Evolutionary conservation across 92 coral and sea anemone genomes (phyloP), one percentile per base, ranked within the genome.

Genomic region (Isaurus tuberculatus): DNA sequence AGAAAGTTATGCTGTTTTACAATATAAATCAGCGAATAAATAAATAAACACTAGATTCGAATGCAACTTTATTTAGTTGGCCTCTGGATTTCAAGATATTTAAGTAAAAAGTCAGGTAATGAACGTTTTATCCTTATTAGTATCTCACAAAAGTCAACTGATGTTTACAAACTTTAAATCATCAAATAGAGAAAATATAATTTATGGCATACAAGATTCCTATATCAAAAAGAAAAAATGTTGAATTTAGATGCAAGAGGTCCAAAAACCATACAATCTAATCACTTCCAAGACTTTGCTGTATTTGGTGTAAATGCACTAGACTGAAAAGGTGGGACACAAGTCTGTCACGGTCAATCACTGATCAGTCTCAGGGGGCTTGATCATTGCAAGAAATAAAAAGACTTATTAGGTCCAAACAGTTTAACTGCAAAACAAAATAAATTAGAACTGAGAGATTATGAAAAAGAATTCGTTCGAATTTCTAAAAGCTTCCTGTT

Each of bases 291-390:
- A 46, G 89, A 85, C 31, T 73, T 75, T 78, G 84, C 84, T 22
- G 89, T 68, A 85, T 85, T 34, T 85, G 89, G 84, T 79, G 89
- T 66, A 77, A 85, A 75, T 77, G 67, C 40, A 84, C 89, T 33
- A 78, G 79, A 48, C 23, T 48, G 65, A 30, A 85, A 19, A 78
- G 89, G 65, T 67, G 70, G 69, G 89, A 85, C 43, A 66, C 72
- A 29, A 66, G 72, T 16, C n/a, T 28, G 70, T 26, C 25, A 14
- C 70, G 86, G 79, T 81, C 85, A 8, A 81, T 67, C 34, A 40
- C 36, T 32, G 85, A 81, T 81, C 63, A 71, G 58, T 32, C 65
- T 15, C 61, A 17, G 26, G 85, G 85, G 29, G 78, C 66, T 65
- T 69, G 79, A 55, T 25, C 55, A 4, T 26, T 70, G 25, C 30